These are phyloP conservation scores for Labrus mixtus DNA, from an alignment of 2,113 vertebrate species.

Conservation along the genomic window DNA sequence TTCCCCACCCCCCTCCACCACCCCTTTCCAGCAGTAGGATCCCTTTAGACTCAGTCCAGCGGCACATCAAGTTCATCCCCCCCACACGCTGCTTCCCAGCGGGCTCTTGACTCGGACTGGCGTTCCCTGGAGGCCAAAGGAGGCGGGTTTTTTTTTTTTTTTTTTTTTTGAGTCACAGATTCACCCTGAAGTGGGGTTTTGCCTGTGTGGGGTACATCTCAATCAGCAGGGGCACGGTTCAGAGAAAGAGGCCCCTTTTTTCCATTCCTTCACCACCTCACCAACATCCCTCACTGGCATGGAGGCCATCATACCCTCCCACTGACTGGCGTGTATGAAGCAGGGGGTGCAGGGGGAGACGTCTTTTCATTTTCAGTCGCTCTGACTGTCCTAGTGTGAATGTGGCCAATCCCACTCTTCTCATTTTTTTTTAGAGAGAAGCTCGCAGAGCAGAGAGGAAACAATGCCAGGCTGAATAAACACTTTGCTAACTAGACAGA, in stretches of 20 bases:
- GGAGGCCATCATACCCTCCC: slow-evolving; percentile 56
- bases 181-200: slow-evolving; percentile 68
- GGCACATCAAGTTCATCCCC: slow-evolving; percentile 82
- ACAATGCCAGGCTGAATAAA: slow-evolving; percentile 78
- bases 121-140: slow-evolving; percentile 76
- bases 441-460: slow-evolving; percentile 56
- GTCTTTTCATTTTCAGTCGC: slow-evolving; percentile 69
- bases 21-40: slow-evolving; percentile 33
- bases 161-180: slow-evolving; percentile 33
- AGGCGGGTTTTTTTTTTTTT: slow-evolving; percentile 50
- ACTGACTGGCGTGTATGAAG: slow-evolving; percentile 57
- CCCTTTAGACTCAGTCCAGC: slow-evolving; percentile 87
- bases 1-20: slow-evolving; percentile 52
- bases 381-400: slow-evolving; percentile 70
- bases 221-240: slow-evolving; percentile 88
- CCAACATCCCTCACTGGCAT: slow-evolving; percentile 65
- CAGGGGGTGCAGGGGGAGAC: slow-evolving; percentile 35
- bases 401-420: slow-evolving; percentile 52
- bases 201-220: slow-evolving; percentile 89
- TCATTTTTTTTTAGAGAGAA: slow-evolving; percentile 49
- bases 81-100: slow-evolving; percentile 82
- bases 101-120: slow-evolving; percentile 80
- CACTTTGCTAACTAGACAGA: slow-evolving; percentile 74
- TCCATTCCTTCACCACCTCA: slow-evolving; percentile 56
- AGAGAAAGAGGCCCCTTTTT: slow-evolving; percentile 66